A percentile compares a stretch with the other conserved stretches of the same genome.
Evolutionary conservation across 2,797 vertebrate genomes (phyloP).

Genomic region (Sebastes nivosus): DNA sequence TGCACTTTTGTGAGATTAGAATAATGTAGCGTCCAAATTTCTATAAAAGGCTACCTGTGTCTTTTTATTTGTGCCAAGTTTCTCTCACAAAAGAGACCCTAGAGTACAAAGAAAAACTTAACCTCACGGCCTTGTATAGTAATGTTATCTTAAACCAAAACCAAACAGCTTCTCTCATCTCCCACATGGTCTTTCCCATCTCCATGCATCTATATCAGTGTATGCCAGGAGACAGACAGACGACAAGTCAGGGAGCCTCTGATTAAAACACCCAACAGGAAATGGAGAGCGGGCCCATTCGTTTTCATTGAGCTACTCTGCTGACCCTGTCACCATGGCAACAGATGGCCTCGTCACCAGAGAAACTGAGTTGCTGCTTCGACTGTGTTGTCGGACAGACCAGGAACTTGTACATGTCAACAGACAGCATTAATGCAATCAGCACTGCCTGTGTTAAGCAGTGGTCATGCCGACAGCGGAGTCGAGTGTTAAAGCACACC

Average conservation of each 20-base stretch:
- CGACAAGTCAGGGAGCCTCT: not conserved
- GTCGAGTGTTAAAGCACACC: slow-evolving; percentile 65
- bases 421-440: slow-evolving; percentile 40
- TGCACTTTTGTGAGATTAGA: not conserved
- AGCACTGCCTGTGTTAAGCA: slow-evolving; percentile 10
- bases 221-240: not conserved
- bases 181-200: not conserved
- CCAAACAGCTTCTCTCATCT: not conserved
- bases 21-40: not conserved
- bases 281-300: slow-evolving; percentile 45
- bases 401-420: slow-evolving; percentile 16
- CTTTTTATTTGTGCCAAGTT: not conserved
- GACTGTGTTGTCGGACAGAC: not conserved
- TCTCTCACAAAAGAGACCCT: not conserved
- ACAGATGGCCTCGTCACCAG: slow-evolving; percentile 29
- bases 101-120: not conserved
- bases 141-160: not conserved
- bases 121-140: not conserved
- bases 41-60: not conserved
- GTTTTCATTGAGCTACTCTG: slow-evolving; percentile 45
- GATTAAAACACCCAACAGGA: slow-evolving; percentile 35
- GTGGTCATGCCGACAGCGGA: slow-evolving; percentile 22
- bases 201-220: slow-evolving; percentile 2
- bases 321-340: slow-evolving; percentile 49
- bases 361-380: not conserved